Evolutionary conservation across 2,797 vertebrate genomes (phyloP), one percentile per base, ranked within the genome.

Genomic region (Artibeus jamaicensis): DNA sequence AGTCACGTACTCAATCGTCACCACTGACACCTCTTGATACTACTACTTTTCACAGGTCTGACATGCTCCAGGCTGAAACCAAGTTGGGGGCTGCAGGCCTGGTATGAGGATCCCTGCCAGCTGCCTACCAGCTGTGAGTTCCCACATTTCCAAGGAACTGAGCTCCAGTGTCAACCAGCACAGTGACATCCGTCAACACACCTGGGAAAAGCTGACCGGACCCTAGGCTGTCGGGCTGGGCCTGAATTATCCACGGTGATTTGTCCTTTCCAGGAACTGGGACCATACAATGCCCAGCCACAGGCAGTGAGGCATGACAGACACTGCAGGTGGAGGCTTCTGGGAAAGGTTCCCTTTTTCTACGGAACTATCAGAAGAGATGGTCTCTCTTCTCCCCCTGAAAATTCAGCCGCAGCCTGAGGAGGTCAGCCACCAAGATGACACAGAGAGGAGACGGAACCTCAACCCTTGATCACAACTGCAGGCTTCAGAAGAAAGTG

Each of bases 101-200:
- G 1, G 32, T 5, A 1, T 0, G 29, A 29, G 29, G 70, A 39
- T 44, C 1, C 1, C 26, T 0, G 1, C 0, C 59, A 46, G 71
- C 9, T 42, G 1, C 46, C 12, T 4, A 6, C 0, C 2, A 2
- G n/a, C 22, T 3, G 3, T 44, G 14, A 7, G 6, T 11, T 16
- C 10, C 24, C 46, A 55, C 11, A 5, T 4, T 29, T 59, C 70
- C 11, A 12, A 12, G 0, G 29, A 32, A 46, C 34, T 19, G 24
- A 46, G 39, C 3, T 26, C 26, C 24, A 34, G 26, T 8, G 71
- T 9, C 44, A 42, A 34, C 9, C 32, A 44, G 39, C 1, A 21
- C 1, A 21, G 46, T 9, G 7, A 12, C 59, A 59, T 26, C 24
- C 6, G 59, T 26, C 50, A 22, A 29, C 1, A 14, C 0, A 21